phyloP scores from a whole-genome alignment of 2,797 vertebrate genomes.

The Sciurus vulgaris region DNA sequence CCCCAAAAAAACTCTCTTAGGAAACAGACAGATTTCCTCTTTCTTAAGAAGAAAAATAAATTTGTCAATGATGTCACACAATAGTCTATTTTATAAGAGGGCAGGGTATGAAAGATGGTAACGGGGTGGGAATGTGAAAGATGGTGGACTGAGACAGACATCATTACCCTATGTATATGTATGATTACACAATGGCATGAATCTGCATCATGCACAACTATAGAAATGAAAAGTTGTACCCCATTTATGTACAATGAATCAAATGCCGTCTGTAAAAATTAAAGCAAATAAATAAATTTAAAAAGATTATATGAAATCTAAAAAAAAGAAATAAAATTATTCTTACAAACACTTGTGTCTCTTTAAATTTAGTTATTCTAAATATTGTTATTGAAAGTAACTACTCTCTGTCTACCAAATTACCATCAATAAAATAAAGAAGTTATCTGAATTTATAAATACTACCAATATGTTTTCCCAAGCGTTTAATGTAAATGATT shows the following conservation, averaged over 20 bases:
- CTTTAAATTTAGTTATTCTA: neutral
- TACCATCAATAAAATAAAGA: neutral
- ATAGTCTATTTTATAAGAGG: neutral
- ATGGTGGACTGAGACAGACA: too few species aligned
- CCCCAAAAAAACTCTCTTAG: neutral
- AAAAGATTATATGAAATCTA: too few species aligned
- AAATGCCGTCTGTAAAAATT: too few species aligned
- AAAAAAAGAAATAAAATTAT: neutral
- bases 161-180: too few species aligned
- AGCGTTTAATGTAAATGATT: neutral
- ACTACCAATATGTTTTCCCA: neutral
- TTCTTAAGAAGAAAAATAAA: neutral
- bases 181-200: too few species aligned
- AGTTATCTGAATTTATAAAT: neutral
- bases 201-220: too few species aligned
- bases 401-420: neutral
- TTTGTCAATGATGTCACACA: neutral
- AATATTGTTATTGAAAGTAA: neutral
- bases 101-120: too few species aligned
- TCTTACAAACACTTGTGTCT: neutral
- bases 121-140: too few species aligned
- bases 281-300: too few species aligned
- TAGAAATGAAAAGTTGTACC: too few species aligned
- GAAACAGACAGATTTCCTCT: neutral
- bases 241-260: too few species aligned